phyloP scores from a whole-genome alignment of 2,113 vertebrate genomes.

The Gyps fulvus region DNA sequence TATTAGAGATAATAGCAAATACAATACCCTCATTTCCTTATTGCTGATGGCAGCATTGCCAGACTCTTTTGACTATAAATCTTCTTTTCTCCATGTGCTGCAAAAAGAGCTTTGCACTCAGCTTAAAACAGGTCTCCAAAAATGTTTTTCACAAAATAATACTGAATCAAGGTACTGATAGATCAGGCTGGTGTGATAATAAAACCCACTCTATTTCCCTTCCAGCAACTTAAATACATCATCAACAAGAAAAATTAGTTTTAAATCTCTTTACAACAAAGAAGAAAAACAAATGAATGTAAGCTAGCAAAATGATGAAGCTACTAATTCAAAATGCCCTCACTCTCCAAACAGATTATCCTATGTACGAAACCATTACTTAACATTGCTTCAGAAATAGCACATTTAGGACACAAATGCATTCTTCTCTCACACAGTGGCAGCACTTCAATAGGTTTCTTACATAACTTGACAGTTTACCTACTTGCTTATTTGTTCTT shows the following conservation, averaged over 20 bases:
- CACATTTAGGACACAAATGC: neutral
- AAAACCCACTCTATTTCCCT: neutral
- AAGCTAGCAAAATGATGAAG: neutral
- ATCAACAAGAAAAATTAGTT: neutral
- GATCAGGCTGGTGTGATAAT: neutral
- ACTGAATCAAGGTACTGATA: neutral
- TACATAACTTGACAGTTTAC: neutral
- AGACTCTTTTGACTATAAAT: neutral
- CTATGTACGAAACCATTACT: neutral
- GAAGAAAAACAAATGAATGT: neutral
- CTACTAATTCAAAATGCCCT: neutral
- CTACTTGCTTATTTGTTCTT: neutral
- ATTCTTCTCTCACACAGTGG: neutral
- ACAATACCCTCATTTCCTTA: constrained; percentile 39
- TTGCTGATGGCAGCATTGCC: neutral
- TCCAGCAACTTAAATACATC: neutral
- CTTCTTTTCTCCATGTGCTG: neutral
- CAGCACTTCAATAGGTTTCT: neutral
- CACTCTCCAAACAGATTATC: neutral
- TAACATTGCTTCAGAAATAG: neutral
- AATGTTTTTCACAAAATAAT: neutral
- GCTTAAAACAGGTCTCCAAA: neutral
- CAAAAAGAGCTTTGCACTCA: neutral
- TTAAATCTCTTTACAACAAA: neutral
- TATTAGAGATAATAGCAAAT: constrained; percentile 22